phyloP scores from a whole-genome alignment of 1,140 invertebrate species.

The Hydropsyche tenuis region DNA sequence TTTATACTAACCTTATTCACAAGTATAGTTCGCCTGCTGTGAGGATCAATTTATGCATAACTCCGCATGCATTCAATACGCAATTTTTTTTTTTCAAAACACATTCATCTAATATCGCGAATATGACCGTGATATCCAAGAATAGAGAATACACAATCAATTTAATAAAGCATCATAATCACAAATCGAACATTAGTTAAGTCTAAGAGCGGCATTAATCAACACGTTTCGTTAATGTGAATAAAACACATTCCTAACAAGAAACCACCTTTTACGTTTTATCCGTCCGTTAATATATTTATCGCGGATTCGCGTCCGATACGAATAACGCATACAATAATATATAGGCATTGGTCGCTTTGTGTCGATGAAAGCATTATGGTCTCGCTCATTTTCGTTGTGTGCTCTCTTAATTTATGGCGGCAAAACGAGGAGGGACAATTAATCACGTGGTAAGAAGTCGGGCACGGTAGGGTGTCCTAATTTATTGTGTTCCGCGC shows the following conservation, averaged over 20 bases:
- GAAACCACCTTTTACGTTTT: too few relatives aligned
- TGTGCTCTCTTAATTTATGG: slow-evolving; percentile 43
- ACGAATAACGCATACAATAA: too few relatives aligned
- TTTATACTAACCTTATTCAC: background rate
- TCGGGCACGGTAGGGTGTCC: slow-evolving; percentile 45
- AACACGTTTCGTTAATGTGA: too few relatives aligned
- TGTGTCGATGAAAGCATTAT: slow-evolving; percentile 49
- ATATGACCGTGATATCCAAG: too few relatives aligned
- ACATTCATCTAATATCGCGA: too few relatives aligned
- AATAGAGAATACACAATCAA: too few relatives aligned
- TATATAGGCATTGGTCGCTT: slow-evolving; percentile 3
- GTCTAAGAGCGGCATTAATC: too few relatives aligned
- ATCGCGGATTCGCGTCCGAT: too few relatives aligned
- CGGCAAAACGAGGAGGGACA: slow-evolving; percentile 38
- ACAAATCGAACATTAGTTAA: too few relatives aligned
- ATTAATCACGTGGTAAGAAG: slow-evolving; percentile 48
- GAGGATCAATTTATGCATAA: slow-evolving; percentile 23
- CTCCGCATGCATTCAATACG: background rate
- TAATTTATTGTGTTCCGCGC: slow-evolving; percentile 36
- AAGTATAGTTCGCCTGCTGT: slow-evolving; percentile 6
- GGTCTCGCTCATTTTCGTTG: slow-evolving; percentile 40
- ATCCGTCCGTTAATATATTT: too few relatives aligned
- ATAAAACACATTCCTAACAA: too few relatives aligned
- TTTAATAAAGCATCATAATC: too few relatives aligned
- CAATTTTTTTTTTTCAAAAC: background rate